Percentiles rank a stretch among this genome's conserved stretches.
phyloP scores from a whole-genome alignment of 2,797 vertebrate genomes.

The Poeciliopsis turneri region DNA sequence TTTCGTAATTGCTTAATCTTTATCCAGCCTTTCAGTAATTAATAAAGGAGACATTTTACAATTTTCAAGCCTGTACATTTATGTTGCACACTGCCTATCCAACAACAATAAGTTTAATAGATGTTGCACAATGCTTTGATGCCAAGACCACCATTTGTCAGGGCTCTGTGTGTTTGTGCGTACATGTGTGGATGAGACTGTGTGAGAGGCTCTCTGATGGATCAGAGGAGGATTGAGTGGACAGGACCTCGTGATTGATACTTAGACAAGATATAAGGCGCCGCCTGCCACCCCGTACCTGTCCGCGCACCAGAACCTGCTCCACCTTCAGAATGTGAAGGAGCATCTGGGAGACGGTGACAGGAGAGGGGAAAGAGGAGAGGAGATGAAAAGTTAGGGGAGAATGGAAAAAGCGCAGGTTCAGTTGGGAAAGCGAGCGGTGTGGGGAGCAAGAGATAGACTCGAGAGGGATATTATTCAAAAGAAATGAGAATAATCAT shows the following conservation, averaged over 20 bases:
- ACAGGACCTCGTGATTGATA: conserved; percentile 99
- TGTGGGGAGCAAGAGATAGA: conserved; percentile 79
- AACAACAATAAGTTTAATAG: conserved; percentile 73
- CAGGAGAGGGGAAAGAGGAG: conserved; percentile 26
- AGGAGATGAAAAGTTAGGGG: conserved; percentile 86
- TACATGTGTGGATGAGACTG: conserved; percentile 53
- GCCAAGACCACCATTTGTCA: conserved; percentile 91
- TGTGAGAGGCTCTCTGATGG: conserved; percentile 85
- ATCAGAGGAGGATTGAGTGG: conserved; percentile 99
- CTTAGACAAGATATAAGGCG: conserved; percentile 93
- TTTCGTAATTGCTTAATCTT: background rate
- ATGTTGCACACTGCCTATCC: conserved; percentile 28
- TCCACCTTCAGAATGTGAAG: conserved; percentile 64
- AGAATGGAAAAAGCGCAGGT: conserved; percentile 53
- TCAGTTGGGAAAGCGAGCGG: conserved; percentile 51
- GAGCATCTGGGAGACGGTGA: conserved; percentile 32
- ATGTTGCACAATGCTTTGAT: conserved; percentile 72
- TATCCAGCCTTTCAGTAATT: background rate
- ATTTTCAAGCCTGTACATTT: conserved; percentile 15
- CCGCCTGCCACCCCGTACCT: conserved; percentile 55
- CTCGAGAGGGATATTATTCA: conserved; percentile 93
- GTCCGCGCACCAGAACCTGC: conserved; percentile 44
- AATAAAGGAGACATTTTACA: background rate
- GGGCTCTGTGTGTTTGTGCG: conserved; percentile 51
- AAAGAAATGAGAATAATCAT: conserved; percentile 94